Evolutionary conservation across 2,888 invertebrate genomes (phyloP).

Genomic region (Pandemis corylana): DNA sequence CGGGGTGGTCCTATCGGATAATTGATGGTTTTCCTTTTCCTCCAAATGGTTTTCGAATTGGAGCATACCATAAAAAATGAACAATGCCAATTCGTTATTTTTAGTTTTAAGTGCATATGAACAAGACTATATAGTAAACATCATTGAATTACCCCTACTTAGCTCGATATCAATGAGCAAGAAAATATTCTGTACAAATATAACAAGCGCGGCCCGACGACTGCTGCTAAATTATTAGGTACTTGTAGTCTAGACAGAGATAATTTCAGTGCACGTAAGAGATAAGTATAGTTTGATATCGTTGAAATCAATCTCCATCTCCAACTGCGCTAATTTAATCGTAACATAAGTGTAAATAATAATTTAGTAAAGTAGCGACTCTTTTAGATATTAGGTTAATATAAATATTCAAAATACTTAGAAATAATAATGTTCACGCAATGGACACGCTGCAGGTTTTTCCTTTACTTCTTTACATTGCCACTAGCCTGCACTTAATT

Average conservation of each 20-base stretch:
- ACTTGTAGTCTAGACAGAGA: constrained; percentile 10
- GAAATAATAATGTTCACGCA: too few relatives aligned
- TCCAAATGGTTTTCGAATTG: too few relatives aligned
- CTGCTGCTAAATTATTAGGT: constrained; percentile 12
- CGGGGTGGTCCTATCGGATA: too few relatives aligned
- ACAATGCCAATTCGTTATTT: too few relatives aligned
- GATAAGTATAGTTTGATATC: not conserved
- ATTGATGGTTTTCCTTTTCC: too few relatives aligned
- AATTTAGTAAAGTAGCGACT: not conserved
- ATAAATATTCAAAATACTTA: not conserved
- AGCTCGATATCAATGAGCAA: not conserved
- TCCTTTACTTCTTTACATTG: too few relatives aligned
- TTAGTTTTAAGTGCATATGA: not conserved
- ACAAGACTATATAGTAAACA: not conserved
- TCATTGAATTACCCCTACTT: not conserved
- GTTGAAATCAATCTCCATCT: not conserved
- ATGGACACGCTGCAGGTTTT: too few relatives aligned
- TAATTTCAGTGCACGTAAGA: constrained; percentile 4
- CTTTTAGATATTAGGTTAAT: not conserved
- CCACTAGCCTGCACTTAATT: too few relatives aligned
- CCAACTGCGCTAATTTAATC: not conserved
- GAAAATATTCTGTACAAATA: not conserved
- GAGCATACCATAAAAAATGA: too few relatives aligned
- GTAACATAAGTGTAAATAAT: not conserved
- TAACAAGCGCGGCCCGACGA: not conserved